Percentiles rank a stretch among this genome's conserved stretches.
These are phyloP conservation scores for Rotaria socialis DNA, from an alignment of 2,888 invertebrate species.

Conservation along the genomic window DNA sequence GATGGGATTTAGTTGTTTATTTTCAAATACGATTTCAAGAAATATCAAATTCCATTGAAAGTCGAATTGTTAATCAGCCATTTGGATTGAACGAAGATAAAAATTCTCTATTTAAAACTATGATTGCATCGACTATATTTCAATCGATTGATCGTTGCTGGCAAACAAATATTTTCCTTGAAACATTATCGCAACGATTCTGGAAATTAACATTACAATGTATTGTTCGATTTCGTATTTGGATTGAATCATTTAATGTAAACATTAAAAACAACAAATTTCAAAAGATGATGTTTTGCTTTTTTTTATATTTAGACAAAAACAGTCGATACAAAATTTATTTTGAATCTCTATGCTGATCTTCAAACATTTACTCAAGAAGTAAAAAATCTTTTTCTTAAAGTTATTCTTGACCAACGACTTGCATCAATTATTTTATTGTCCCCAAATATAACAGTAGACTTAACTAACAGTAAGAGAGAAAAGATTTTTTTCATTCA, in stretches of 20 bases:
- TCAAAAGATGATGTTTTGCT: too few relatives aligned
- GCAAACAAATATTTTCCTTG: slow-evolving; percentile 73
- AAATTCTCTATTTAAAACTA: not conserved
- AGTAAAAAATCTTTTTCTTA: not conserved
- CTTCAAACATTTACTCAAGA: not conserved
- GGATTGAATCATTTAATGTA: not conserved
- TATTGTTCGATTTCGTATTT: not conserved
- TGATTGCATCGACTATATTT: not conserved
- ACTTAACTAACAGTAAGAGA: not conserved
- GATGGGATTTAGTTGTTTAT: slow-evolving; percentile 92
- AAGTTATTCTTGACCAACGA: not conserved
- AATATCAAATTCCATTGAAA: slow-evolving; percentile 71
- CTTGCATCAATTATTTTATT: not conserved
- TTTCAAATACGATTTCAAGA: slow-evolving; percentile 91
- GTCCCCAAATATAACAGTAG: not conserved
- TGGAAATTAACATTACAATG: slow-evolving; percentile 26
- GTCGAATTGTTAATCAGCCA: slow-evolving; percentile 57
- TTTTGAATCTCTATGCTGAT: not conserved
- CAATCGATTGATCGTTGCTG: slow-evolving; percentile 65
- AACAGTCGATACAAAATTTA: not conserved
- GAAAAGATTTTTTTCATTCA: not conserved
- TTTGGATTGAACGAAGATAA: not conserved
- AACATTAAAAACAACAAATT: too few relatives aligned
- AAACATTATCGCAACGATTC: slow-evolving; percentile 67
- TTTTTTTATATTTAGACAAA: not conserved